Evolutionary conservation across 1,140 invertebrate genomes (phyloP), one percentile per base, ranked within the genome.

Genomic region (Archivesica marissinica): DNA sequence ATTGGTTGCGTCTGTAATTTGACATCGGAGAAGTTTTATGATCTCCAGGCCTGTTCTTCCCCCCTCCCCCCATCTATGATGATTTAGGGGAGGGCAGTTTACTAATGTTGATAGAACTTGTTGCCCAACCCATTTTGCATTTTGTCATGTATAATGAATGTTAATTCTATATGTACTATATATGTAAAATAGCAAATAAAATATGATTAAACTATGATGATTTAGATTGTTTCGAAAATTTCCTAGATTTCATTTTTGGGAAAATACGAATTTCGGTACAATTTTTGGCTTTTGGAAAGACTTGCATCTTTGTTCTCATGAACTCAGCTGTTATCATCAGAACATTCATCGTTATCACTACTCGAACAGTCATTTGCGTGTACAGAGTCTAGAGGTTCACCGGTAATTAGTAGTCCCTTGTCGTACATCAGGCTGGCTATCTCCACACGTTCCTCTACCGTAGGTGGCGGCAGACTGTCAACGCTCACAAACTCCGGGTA

Each of bases 401-500:
- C 94, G 13, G 96, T 96, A 88, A 96, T 94, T 2, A 97, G 85
- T 4, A 97, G 92, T 25, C 96, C 96, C 88, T 95, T 96, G 89
- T 97, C 96, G 95, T 96, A 97, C 59, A 97, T 93, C 84, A 96
- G 95, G 39, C 94, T 95, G 1, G 95, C 95, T 47, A 85, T 86
- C 28, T 82, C 50, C 13, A 96, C 95, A 93, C 96, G 96, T 39
- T 96, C 95, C 28, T 95, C 94, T 17, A 96, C 93, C 87, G 95
- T 95, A 0, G 95, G 92, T 7, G 96, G 88, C 15, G 97, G 97
- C 56, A 98, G 94, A 86, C 96, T 95, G 79, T 96, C 95, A 0
- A 98, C 95, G 52, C 94, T 93, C 1, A 96, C 93, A 95, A 96
- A 98, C 0, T 96, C 92, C 1, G 98, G 98, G 95, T 98, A 98